Base-by-base conservation (phyloP, 2,797 vertebrate species). In the Brachyalestes nurse region DNA sequence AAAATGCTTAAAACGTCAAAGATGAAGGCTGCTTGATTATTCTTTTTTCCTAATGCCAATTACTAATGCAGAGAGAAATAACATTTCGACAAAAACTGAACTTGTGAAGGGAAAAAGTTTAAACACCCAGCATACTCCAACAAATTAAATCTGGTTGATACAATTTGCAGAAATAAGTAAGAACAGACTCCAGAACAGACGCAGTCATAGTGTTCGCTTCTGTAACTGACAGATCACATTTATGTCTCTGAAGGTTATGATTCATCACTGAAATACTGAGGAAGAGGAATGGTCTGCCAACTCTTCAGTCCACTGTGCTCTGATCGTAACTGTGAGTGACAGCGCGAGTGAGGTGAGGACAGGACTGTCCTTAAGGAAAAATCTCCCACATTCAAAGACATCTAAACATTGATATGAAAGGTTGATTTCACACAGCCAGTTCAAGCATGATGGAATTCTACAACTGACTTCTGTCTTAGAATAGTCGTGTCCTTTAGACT, bases 181-280 rank as follows among this genome's bases (percentile, higher is more conserved):
- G 8, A 21, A 42, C 6, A 42, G 64, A 67, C 6, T 42, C 28
- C 4, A 19, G 34, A 42, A 67, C 38, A 67, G 38, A 42, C 9
- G 8, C 25, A 42, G 64, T 8, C 42, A 38, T n/a, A 16, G 16
- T 28, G 34, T 19, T 8, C n/a, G 8, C 38, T 17, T 42, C 64
- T 40, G 47, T 73, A 55, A 55, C 16, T 47, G 71, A 66, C 13
- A 65, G 60, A 8, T 8, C 12, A 25, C 57, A 28, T 17, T 42
- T 4, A 47, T 47, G 40, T 17, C 42, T 19, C 19, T 1, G 4
- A 12, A 69, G 10, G 40, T 69, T 21, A 28, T 21, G 45, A 51
- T 23, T 23, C 67, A 69, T 64, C 17, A 65, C 6, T 42, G 51
- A 80, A 49, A 57, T 66, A 79, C 55, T 57, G 49, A 72, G 16